A percentile compares a stretch with the other conserved stretches of the same genome.
Conservation (phyloP, 2,113 vertebrate genomes). For the Xenopus borealis region DNA sequence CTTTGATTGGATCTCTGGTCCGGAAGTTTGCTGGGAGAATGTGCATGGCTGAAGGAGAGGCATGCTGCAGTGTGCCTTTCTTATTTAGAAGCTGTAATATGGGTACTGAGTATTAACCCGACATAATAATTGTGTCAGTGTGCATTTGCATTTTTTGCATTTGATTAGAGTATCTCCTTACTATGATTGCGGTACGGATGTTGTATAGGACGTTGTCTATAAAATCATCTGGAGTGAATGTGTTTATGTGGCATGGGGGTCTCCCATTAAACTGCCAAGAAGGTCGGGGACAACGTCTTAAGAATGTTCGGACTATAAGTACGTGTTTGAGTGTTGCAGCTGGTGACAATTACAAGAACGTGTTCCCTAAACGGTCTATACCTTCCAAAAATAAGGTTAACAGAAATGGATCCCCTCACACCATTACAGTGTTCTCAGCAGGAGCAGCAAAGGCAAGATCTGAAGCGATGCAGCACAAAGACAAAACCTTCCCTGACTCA, state of each 20-base stretch:
- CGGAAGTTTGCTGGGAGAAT: background rate
- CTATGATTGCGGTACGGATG: too few relatives aligned
- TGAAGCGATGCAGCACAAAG: slow-evolving; percentile 40
- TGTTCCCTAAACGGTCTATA: background rate
- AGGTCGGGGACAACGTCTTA: background rate
- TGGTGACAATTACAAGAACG: background rate
- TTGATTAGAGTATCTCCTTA: background rate
- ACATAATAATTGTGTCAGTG: background rate
- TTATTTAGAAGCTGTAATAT: too few relatives aligned
- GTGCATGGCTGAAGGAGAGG: background rate
- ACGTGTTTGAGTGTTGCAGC: background rate
- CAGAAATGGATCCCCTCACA: background rate
- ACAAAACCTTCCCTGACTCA: background rate
- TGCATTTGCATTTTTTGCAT: background rate
- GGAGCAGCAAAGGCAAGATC: slow-evolving; percentile 70
- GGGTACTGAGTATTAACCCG: too few relatives aligned
- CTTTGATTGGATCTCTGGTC: background rate
- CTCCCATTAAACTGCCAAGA: background rate
- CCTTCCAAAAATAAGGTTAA: background rate
- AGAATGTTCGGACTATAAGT: background rate
- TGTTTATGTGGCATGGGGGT: background rate
- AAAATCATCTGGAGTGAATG: background rate
- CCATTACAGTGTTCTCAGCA: slow-evolving; percentile 71
- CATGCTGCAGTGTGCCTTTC: too few relatives aligned
- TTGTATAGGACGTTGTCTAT: background rate